Evolutionary conservation across 2,113 vertebrate genomes (phyloP).

Genomic region (Psammodynastes pulverulentus): DNA sequence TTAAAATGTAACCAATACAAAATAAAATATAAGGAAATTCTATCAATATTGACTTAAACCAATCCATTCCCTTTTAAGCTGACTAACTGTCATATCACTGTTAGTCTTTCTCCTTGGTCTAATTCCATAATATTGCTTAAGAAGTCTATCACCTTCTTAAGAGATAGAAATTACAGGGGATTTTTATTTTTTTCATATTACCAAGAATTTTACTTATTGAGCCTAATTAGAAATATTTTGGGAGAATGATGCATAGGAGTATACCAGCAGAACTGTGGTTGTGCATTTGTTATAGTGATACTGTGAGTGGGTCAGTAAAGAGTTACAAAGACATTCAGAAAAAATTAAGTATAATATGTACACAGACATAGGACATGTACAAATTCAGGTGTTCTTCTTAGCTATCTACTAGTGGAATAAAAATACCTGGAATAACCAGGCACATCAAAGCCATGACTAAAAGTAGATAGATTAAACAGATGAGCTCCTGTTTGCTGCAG

Average conservation of each 20-base stretch:
- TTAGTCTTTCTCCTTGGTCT: neutral
- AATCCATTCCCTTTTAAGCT: neutral
- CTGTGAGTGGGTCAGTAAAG: neutral
- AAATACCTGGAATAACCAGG: neutral
- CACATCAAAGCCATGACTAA: slow-evolving; percentile 1
- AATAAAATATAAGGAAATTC: neutral
- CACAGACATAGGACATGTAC: neutral
- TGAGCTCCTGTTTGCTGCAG: neutral
- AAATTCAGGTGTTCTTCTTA: neutral
- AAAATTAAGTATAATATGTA: neutral
- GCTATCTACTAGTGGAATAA: neutral
- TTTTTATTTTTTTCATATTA: neutral
- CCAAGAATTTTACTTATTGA: neutral
- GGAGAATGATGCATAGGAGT: neutral
- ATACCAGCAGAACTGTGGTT: no score
- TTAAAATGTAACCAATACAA: neutral
- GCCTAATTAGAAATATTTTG: neutral
- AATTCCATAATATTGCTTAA: neutral
- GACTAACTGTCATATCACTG: neutral
- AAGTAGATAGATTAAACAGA: slow-evolving; percentile 6
- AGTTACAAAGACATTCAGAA: neutral
- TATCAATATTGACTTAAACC: neutral
- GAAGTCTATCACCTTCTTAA: neutral
- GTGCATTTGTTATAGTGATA: neutral
- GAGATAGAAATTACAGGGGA: neutral